phyloP scores from a whole-genome alignment of 2,113 vertebrate genomes.

The Fregetta grallaria region DNA sequence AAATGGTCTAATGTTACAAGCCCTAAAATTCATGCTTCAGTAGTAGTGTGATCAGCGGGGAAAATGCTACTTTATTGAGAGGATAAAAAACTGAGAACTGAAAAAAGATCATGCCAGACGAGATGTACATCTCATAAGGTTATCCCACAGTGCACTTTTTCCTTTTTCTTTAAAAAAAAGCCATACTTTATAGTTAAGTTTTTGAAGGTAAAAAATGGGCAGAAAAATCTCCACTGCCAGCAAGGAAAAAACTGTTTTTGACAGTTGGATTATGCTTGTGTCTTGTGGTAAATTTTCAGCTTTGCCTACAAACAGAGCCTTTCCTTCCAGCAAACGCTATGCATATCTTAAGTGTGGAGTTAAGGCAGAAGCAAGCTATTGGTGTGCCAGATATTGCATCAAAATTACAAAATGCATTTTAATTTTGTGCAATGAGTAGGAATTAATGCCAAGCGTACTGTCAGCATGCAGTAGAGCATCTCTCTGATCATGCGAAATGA shows the following conservation, averaged over 20 bases:
- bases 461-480: slow-evolving; percentile 47
- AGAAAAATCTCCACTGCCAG: slow-evolving; percentile 12
- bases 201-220: slow-evolving; percentile 33
- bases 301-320: slow-evolving; percentile 64
- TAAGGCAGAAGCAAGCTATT: slow-evolving; percentile 46
- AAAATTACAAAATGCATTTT: slow-evolving; percentile 68
- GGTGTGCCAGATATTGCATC: slow-evolving; percentile 66
- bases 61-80: background rate
- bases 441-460: slow-evolving; percentile 60
- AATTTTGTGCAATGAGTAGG: slow-evolving; percentile 60
- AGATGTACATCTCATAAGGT: background rate
- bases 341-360: slow-evolving; percentile 49
- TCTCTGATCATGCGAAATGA: slow-evolving; percentile 42
- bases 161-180: background rate
- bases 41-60: background rate
- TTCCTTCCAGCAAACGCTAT: slow-evolving; percentile 54
- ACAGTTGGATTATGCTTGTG: slow-evolving; percentile 54
- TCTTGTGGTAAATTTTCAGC: slow-evolving; percentile 64
- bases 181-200: background rate
- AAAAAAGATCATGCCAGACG: background rate
- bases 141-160: background rate
- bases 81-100: background rate
- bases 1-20: slow-evolving; percentile 27
- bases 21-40: background rate
- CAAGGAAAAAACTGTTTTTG: slow-evolving; percentile 41